These are phyloP conservation scores for Ataeniobius toweri DNA, from an alignment of 2,797 vertebrate genomes.

Conservation along the genomic window DNA sequence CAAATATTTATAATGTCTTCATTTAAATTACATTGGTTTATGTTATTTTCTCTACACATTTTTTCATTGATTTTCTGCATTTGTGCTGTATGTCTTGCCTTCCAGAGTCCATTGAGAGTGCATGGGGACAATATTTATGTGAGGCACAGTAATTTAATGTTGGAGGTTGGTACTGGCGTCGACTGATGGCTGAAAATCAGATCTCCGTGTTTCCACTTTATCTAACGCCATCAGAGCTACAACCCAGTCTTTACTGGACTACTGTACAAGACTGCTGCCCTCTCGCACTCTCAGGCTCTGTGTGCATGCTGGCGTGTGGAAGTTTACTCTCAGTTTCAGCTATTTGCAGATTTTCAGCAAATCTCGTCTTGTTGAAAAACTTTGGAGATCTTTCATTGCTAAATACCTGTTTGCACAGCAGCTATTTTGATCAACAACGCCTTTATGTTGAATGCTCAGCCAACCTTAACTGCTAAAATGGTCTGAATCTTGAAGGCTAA, in stretches of 20 bases:
- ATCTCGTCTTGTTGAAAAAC: conserved; percentile 11
- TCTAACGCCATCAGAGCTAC: conserved; percentile 71
- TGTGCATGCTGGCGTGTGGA: conserved; percentile 60
- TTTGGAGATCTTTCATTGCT: conserved; percentile 14
- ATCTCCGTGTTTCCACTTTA: conserved; percentile 64
- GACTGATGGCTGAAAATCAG: conserved; percentile 60
- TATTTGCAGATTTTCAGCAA: conserved; percentile 17
- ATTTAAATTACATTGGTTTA: background rate
- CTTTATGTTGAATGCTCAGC: background rate
- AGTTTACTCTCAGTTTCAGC: conserved; percentile 15
- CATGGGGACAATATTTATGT: conserved; percentile 99
- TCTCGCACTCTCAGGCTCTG: conserved; percentile 89
- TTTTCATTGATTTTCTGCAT: conserved; percentile 36
- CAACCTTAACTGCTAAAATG: background rate
- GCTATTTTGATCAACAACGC: conserved; percentile 19
- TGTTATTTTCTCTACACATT: conserved; percentile 1
- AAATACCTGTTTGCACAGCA: conserved; percentile 34
- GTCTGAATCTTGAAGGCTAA: background rate
- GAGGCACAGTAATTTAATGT: conserved; percentile 99
- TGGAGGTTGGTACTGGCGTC: conserved; percentile 96
- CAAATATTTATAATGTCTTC: background rate
- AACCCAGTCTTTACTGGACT: conserved; percentile 78
- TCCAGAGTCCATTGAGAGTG: conserved; percentile 98
- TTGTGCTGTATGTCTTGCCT: conserved; percentile 76
- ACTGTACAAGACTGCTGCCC: conserved; percentile 71